Base-by-base conservation (phyloP, 2,888 invertebrate species). In the Itoplectis maculator region DNA sequence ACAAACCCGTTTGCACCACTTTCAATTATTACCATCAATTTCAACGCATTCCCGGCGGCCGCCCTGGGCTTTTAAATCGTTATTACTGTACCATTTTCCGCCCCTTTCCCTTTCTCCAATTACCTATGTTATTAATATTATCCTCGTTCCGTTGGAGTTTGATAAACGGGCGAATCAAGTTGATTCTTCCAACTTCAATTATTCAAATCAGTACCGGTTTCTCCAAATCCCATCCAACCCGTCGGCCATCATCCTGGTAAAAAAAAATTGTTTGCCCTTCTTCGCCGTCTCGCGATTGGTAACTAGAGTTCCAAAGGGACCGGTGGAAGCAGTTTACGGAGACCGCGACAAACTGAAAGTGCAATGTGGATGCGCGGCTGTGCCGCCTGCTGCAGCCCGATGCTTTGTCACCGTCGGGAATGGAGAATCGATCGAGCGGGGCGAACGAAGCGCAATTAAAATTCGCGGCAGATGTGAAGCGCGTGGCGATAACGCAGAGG, bases 391-490 rank as follows among this genome's bases (percentile, higher is more conserved):
- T 35, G 13, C n/a, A 7, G 13, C n/a, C n/a, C 15, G 56, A 35
- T n/a, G 45, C 20, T 23, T 13, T 45, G 4, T 45, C 23, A n/a
- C 23, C 23, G n/a, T 15, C 59, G 47, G n/a, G 45, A 59, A 59
- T 29, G 45, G 7, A 45, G 49, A 18, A 59, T 63, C 49, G 42
- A 47, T 66, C 40, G 5, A 61, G 68, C 42, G 49, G 9, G n/a
- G 49, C 45, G 29, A 66, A 66, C 51, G 42, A 42, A 37, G n/a
- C n/a, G 65, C 78, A 75, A 75, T 79, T 42, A 79, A 82, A 75
- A 56, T 54, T 78, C 72, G 47, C n/a, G 29, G 65, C 9, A 35
- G 56, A 72, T 70, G 49, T 18, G 23, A 66, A 70, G 15, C 29
- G 70, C 20, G 42, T 40, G 15, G 37, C 61, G 79, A 82, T 79